A percentile compares a stretch with the other conserved stretches of the same genome.
Evolutionary conservation across 1,140 invertebrate species (phyloP).

Genomic region (Vanessa tameamea): DNA sequence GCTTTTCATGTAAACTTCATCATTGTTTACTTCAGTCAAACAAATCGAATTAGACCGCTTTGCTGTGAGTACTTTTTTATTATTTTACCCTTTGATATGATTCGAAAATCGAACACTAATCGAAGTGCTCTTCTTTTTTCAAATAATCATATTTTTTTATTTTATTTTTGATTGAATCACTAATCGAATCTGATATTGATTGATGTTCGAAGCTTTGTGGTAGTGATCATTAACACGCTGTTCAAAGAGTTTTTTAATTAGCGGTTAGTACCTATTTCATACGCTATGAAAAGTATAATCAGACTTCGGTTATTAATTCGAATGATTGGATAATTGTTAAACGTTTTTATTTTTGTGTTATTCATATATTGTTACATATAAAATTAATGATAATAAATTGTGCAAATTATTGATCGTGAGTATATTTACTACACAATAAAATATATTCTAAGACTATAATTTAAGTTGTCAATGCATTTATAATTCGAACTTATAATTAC

Average conservation of each 20-base stretch:
- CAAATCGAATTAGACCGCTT: slow-evolving; percentile 30
- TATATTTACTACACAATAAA: no score
- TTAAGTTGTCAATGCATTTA: no score
- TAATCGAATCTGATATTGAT: slow-evolving; percentile 26
- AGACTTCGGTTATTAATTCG: no score
- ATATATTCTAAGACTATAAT: no score
- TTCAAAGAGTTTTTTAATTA: not conserved
- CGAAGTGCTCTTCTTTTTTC: slow-evolving; percentile 29
- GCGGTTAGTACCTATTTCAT: no score
- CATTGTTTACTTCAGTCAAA: slow-evolving; percentile 26
- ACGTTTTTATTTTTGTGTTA: no score
- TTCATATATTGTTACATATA: no score
- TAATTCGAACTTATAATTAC: no score
- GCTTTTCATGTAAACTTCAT: slow-evolving; percentile 15
- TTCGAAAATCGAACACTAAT: slow-evolving; percentile 23
- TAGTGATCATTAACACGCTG: not conserved
- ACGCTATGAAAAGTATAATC: no score
- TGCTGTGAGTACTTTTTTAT: slow-evolving; percentile 16
- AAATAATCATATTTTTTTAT: slow-evolving; percentile 27
- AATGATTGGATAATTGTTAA: no score
- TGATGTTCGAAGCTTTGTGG: slow-evolving; percentile 23
- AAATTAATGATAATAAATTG: no score
- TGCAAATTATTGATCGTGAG: no score
- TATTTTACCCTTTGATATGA: slow-evolving; percentile 14
- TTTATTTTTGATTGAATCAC: slow-evolving; percentile 28